Percentiles rank a stretch among this genome's conserved stretches.
These are phyloP conservation scores for Nomada fucata DNA, from an alignment of 2,888 invertebrate genomes.

Conservation along the genomic window DNA sequence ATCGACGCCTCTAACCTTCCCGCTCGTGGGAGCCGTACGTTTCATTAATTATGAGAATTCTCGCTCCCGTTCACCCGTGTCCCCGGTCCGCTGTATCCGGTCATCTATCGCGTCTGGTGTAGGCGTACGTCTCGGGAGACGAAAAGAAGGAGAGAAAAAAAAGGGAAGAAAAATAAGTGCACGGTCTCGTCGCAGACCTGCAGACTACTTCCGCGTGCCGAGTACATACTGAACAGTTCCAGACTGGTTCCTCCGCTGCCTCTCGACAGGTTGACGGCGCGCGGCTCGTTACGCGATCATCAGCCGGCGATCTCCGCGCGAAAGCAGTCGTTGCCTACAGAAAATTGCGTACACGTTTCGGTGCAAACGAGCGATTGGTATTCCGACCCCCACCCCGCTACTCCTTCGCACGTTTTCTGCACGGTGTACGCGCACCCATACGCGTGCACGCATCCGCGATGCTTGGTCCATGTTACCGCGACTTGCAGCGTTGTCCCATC, in stretches of 20 bases:
- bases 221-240: slow-evolving; percentile 35
- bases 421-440: too few species aligned
- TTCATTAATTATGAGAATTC: slow-evolving; percentile 73
- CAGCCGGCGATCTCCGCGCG: slow-evolving; percentile 56
- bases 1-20: slow-evolving; percentile 32
- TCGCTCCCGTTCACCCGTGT: slow-evolving; percentile 37
- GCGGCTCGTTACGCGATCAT: slow-evolving; percentile 70
- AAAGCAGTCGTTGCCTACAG: slow-evolving; percentile 45
- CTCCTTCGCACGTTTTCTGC: background rate
- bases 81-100: background rate
- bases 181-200: too few species aligned
- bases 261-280: slow-evolving; percentile 62
- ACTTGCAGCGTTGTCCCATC: slow-evolving; percentile 3
- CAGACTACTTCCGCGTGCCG: slow-evolving; percentile 67
- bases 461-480: background rate
- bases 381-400: background rate
- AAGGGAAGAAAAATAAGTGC: background rate
- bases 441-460: too few species aligned
- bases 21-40: slow-evolving; percentile 63
- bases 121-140: slow-evolving; percentile 26
- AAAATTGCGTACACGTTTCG: background rate
- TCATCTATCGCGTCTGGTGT: background rate
- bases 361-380: slow-evolving; percentile 14
- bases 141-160: slow-evolving; percentile 1
- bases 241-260: slow-evolving; percentile 42